Percentiles rank a stretch among this genome's conserved stretches.
Evolutionary conservation across 2,797 vertebrate genomes (phyloP).

Genomic region (Ibycter americanus): DNA sequence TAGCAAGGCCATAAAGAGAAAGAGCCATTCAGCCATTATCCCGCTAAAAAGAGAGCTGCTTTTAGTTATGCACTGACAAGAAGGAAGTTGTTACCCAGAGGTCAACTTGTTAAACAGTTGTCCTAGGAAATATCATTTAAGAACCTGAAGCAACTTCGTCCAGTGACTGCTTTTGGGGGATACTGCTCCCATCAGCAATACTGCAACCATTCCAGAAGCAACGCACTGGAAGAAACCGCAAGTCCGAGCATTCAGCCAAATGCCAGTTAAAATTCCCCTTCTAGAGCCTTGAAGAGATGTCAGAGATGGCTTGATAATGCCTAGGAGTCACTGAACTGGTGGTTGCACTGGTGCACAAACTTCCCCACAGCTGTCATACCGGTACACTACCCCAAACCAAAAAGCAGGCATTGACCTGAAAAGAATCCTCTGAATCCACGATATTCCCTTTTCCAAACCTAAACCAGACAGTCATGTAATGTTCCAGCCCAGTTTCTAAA

Average conservation of each 20-base stretch:
- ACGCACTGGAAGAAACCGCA: background rate
- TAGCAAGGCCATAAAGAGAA: background rate
- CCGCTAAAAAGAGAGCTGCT: background rate
- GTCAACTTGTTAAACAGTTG: background rate
- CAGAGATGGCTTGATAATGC: background rate
- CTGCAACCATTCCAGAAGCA: background rate
- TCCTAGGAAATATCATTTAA: background rate
- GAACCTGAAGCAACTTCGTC: background rate
- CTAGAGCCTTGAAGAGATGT: background rate
- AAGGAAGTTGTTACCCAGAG: background rate
- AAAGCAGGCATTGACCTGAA: background rate
- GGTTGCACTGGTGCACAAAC: background rate
- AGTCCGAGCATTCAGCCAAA: background rate
- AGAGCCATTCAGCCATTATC: background rate
- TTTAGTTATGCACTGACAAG: background rate
- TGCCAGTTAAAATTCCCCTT: background rate
- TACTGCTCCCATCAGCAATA: background rate
- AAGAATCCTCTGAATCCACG: background rate
- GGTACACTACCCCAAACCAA: background rate
- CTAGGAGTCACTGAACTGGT: background rate
- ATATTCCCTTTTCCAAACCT: background rate
- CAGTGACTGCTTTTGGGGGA: background rate
- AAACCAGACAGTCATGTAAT: fast-evolving
- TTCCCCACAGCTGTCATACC: background rate
- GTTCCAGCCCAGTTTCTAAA: background rate